Evolutionary conservation across 1,140 invertebrate species (phyloP).

Genomic region (Drosophila serrata): DNA sequence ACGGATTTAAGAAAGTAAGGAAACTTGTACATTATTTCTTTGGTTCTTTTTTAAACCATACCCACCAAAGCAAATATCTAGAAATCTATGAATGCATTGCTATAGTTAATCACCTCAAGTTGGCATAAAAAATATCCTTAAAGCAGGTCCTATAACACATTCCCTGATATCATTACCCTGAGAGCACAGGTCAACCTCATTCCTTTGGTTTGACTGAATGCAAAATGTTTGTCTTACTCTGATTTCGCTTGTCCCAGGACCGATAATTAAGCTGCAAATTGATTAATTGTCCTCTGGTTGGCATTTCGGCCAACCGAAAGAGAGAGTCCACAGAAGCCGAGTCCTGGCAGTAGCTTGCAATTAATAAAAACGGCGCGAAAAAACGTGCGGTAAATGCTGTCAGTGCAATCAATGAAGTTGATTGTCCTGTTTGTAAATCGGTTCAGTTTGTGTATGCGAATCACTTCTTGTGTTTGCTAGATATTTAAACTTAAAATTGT

Average conservation of each 20-base stretch:
- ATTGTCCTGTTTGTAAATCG: constrained; percentile 26
- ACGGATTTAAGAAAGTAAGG: neutral
- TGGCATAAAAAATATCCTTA: neutral
- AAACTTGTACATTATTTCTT: neutral
- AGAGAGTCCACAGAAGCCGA: constrained; percentile 11
- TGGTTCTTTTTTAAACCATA: neutral
- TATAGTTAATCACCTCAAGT: neutral
- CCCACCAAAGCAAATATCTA: neutral
- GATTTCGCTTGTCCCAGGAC: constrained; percentile 15
- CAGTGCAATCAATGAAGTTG: constrained; percentile 51
- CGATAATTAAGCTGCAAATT: constrained; percentile 58
- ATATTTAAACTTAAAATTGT: neutral
- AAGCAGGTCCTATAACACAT: neutral
- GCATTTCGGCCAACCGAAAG: constrained; percentile 13
- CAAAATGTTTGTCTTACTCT: constrained; percentile 33
- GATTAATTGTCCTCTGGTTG: constrained; percentile 60
- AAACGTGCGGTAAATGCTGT: constrained; percentile 36
- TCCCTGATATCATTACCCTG: neutral
- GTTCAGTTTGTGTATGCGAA: neutral
- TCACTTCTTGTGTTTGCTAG: neutral
- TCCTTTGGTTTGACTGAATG: constrained; percentile 1
- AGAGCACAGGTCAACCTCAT: neutral
- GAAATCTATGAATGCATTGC: neutral
- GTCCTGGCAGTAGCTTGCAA: constrained; percentile 23
- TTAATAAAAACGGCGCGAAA: constrained; percentile 45